Conservation (phyloP, 1,140 invertebrate species). For the Drosophila trapezifrons region DNA sequence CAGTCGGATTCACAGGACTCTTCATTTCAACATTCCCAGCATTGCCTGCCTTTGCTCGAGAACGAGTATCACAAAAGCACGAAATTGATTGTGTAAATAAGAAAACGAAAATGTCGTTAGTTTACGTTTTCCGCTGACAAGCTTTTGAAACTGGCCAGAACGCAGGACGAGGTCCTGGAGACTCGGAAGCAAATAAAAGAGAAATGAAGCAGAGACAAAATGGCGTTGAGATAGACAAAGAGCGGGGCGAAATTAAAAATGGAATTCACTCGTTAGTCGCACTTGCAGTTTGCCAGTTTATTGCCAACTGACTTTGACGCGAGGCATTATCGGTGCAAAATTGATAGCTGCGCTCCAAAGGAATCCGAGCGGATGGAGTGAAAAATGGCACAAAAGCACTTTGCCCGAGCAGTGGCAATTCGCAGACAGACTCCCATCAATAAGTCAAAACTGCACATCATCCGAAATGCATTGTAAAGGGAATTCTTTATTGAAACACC, state of each 20-base stretch:
- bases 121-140: conserved; percentile 82
- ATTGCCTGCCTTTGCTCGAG: conserved; percentile 52
- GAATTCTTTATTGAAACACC: conserved; percentile 20
- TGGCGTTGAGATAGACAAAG: conserved; percentile 48
- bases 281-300: conserved; percentile 69
- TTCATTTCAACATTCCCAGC: conserved; percentile 46
- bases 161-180: conserved; percentile 17
- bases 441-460: conserved; percentile 29
- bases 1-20: conserved; percentile 22
- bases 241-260: conserved; percentile 70
- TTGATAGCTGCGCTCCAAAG: conserved; percentile 45
- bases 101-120: conserved; percentile 81
- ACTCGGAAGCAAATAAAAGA: conserved; percentile 32
- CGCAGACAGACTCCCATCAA: conserved; percentile 14
- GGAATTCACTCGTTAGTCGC: conserved; percentile 75
- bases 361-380: conserved; percentile 23
- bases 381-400: conserved; percentile 33
- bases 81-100: conserved; percentile 82
- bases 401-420: conserved; percentile 18
- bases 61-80: conserved; percentile 70
- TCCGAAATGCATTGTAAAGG: conserved; percentile 9
- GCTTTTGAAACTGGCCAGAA: conserved; percentile 57
- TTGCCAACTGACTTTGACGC: conserved; percentile 70
- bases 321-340: conserved; percentile 62
- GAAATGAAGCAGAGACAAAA: conserved; percentile 40